Conservation (phyloP, 2,797 vertebrate genomes). For the Poecilia velifera region DNA sequence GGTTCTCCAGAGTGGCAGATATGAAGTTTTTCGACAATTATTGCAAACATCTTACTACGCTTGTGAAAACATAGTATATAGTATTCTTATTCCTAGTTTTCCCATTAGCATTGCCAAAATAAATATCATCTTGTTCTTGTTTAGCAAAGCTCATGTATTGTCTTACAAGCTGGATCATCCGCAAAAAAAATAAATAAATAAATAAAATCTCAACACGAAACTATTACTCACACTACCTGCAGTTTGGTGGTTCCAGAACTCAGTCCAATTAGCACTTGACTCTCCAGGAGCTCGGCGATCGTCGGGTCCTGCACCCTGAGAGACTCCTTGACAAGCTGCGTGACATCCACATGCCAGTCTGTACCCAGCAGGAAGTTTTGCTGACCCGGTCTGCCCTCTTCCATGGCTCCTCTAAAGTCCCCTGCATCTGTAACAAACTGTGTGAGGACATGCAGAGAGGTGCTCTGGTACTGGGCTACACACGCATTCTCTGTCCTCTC, state of each 20-base stretch:
- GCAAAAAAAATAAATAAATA: background rate
- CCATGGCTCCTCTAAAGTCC: slow-evolving; percentile 59
- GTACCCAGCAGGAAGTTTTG: slow-evolving; percentile 85
- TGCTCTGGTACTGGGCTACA: slow-evolving; percentile 87
- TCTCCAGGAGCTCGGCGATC: slow-evolving; percentile 84
- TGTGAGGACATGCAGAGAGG: slow-evolving; percentile 88
- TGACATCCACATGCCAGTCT: slow-evolving; percentile 94
- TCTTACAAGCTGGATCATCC: background rate
- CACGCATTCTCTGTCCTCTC: slow-evolving; percentile 83
- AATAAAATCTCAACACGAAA: background rate
- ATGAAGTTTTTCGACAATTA: background rate
- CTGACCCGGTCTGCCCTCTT: slow-evolving; percentile 79
- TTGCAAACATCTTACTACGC: background rate
- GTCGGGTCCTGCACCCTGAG: slow-evolving; percentile 86
- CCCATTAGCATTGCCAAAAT: background rate
- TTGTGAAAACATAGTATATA: background rate
- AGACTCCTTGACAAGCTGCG: slow-evolving; percentile 87
- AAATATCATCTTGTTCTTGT: background rate
- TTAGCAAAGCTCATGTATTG: background rate
- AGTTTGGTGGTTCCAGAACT: slow-evolving; percentile 88
- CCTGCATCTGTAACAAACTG: slow-evolving; percentile 87
- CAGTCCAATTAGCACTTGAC: slow-evolving; percentile 84
- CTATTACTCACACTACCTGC: slow-evolving; percentile 81
- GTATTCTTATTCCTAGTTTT: background rate
- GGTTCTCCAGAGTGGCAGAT: background rate